These are phyloP conservation scores for Brachystomella parvula DNA, from an alignment of 1,140 invertebrate genomes.

Conservation along the genomic window DNA sequence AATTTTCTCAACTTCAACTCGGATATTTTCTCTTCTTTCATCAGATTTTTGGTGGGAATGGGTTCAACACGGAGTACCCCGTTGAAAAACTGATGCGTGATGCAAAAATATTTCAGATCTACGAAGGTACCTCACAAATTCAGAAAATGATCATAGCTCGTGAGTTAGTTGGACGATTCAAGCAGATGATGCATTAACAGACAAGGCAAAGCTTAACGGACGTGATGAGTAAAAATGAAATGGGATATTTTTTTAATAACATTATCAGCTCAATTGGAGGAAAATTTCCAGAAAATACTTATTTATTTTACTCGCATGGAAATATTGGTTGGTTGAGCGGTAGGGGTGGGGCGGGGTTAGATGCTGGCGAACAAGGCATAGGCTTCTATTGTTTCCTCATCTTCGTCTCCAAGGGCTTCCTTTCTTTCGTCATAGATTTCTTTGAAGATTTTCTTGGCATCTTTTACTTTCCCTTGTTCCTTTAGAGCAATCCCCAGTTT, in stretches of 20 bases:
- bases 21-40: conserved; percentile 8
- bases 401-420: conserved; percentile 5
- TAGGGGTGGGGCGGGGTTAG: too few relatives aligned
- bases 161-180: conserved; percentile 28
- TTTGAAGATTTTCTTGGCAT: conserved; percentile 13
- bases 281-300: too few relatives aligned
- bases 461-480: conserved; percentile 14
- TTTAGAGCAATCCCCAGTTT: conserved; percentile 13
- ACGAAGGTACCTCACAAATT: conserved; percentile 95
- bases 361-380: neutral
- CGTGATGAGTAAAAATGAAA: too few relatives aligned
- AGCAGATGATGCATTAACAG: conserved; percentile 2
- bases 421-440: conserved; percentile 14
- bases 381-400: conserved; percentile 12
- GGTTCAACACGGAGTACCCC: conserved; percentile 95
- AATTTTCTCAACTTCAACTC: conserved; percentile 1
- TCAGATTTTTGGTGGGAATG: conserved; percentile 92
- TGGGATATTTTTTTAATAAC: too few relatives aligned
- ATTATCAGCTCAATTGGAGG: too few relatives aligned
- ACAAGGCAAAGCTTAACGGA: too few relatives aligned
- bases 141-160: conserved; percentile 49
- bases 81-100: conserved; percentile 98
- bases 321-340: too few relatives aligned
- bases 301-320: too few relatives aligned
- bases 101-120: conserved; percentile 98